These are phyloP conservation scores for Oophaga pumilio DNA, from an alignment of 2,113 vertebrate genomes.

Conservation along the genomic window DNA sequence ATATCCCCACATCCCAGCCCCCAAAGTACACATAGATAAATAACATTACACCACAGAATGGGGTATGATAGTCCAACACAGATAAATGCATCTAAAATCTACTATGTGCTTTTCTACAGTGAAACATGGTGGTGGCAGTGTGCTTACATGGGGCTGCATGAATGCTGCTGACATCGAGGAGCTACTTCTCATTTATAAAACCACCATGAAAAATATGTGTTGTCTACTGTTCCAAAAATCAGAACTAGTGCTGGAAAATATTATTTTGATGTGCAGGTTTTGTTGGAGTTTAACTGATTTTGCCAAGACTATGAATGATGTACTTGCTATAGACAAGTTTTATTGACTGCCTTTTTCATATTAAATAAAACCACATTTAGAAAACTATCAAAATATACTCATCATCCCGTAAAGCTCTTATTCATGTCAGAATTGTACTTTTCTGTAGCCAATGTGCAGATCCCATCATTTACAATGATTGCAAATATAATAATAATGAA, in stretches of 20 bases:
- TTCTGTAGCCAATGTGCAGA: not conserved
- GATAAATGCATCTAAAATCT: not conserved
- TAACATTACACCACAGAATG: not conserved
- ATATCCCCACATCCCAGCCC: not conserved
- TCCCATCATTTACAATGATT: too few species aligned
- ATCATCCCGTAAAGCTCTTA: not conserved
- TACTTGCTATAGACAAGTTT: not conserved
- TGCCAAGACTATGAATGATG: not conserved
- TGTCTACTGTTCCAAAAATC: not conserved
- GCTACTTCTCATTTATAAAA: not conserved
- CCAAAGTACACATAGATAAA: not conserved
- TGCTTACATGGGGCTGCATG: too few species aligned
- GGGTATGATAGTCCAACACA: not conserved
- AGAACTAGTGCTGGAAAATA: not conserved
- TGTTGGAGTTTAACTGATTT: not conserved
- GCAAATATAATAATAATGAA: too few species aligned
- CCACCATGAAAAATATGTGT: not conserved
- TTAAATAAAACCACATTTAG: not conserved
- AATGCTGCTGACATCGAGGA: too few species aligned
- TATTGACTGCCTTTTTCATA: not conserved
- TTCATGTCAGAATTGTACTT: not conserved
- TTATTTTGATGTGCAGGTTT: not conserved
- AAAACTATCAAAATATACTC: not conserved
- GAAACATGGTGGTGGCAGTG: too few species aligned
- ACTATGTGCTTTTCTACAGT: not conserved